Evolutionary conservation across 1,140 invertebrate genomes (phyloP), one percentile per base, ranked within the genome.

Genomic region (Glossosoma conforme): DNA sequence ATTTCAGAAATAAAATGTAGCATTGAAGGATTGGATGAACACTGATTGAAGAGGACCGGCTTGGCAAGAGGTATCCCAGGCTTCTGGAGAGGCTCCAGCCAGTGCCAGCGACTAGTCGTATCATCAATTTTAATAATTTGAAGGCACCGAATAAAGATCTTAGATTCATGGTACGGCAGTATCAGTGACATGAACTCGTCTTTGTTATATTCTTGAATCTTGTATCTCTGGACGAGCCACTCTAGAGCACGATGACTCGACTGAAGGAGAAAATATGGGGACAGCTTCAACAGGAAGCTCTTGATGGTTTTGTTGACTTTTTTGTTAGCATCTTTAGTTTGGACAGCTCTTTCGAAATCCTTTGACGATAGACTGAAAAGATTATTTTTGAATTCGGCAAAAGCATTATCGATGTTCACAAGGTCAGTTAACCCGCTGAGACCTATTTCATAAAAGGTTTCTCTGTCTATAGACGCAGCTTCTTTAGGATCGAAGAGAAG

Each of bases 91-190:
- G 77, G 66, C 15, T 75, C 64, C 10, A 96, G 64, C 87, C 90
- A 96, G 59, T 80, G 69, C 90, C 91, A 96, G 47, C 80, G 80
- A 36, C 81, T 78, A 22, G 70, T 69, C 2, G 63, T 57, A 18
- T 78, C 67, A 24, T 78, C 75, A 10, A 93, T 63, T 36, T 83
- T 73, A 46, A 93, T 67, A 1, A 92, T 67, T 68, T 94, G 89
- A 6, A 96, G 62, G 44, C 89, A 79, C 61, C 89, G 77, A 0
- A 88, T 80, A 75, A 98, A 98, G 41, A 89, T 85, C 52, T 85
- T 85, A 13, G 90, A 91, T 60, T 94, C 88, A 69, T 96, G 91
- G 65, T 94, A 97, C 0, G 95, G 93, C 32, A 98, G 64, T 43
- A 91, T 85, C 30, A 89, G 72, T 52, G 83, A 74, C 52, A 98